Conservation (phyloP, 2,888 invertebrate species). For the Leucophenga maculata region DNA sequence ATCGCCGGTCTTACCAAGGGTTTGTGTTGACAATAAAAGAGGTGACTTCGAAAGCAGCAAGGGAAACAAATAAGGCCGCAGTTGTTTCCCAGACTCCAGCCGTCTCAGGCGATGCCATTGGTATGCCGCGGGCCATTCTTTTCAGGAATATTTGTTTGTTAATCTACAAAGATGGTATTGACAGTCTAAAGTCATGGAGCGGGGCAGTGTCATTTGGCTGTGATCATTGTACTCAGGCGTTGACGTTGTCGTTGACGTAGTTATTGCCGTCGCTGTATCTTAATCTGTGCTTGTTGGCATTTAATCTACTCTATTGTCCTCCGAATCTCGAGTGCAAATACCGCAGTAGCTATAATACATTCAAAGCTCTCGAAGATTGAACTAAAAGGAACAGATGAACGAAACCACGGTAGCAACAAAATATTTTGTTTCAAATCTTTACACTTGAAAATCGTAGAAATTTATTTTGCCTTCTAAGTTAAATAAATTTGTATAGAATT, state of each 20-base stretch:
- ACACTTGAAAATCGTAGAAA: slow-evolving; percentile 1
- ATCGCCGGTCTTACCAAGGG: neutral
- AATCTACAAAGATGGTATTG: slow-evolving; percentile 45
- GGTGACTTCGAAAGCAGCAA: slow-evolving; percentile 5
- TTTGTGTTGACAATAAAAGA: slow-evolving; percentile 10
- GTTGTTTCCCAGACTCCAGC: neutral
- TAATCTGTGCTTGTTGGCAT: slow-evolving; percentile 69
- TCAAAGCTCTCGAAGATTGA: no score
- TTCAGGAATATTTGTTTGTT: slow-evolving; percentile 64
- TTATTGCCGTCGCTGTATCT: slow-evolving; percentile 61
- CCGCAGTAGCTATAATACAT: slow-evolving; percentile 47
- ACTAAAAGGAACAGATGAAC: neutral
- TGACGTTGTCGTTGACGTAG: slow-evolving; percentile 42
- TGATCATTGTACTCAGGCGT: slow-evolving; percentile 25
- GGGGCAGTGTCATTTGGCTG: slow-evolving; percentile 19
- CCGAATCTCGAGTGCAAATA: slow-evolving; percentile 57
- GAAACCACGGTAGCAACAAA: slow-evolving; percentile 14
- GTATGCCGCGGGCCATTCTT: slow-evolving; percentile 57
- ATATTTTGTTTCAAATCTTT: slow-evolving; percentile 20
- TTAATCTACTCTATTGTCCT: slow-evolving; percentile 71
- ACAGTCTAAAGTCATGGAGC: neutral
- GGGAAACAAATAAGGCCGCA: slow-evolving; percentile 17
- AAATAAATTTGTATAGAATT: no score
- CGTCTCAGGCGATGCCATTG: slow-evolving; percentile 39
- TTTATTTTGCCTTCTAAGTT: no score